These are phyloP conservation scores for Anastrepha obliqua DNA, from an alignment of 1,140 invertebrate species.

Conservation along the genomic window DNA sequence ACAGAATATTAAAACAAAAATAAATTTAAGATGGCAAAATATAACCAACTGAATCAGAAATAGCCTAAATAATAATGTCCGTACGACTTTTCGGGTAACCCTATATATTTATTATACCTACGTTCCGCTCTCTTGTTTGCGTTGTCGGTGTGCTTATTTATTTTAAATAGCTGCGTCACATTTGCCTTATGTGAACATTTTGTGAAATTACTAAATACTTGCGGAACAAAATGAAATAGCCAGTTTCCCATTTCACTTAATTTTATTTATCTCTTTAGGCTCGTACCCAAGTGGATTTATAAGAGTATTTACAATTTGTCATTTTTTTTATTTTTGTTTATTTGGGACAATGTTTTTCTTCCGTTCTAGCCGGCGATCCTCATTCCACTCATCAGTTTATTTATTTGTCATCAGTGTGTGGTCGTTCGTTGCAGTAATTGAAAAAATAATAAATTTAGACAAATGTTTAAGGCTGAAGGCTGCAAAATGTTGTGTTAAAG, in stretches of 20 bases:
- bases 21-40: too few species aligned
- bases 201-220: not conserved
- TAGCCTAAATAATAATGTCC: not conserved
- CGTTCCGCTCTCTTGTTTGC: not conserved
- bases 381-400: not conserved
- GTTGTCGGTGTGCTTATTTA: not conserved
- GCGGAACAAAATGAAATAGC: not conserved
- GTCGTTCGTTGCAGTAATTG: not conserved
- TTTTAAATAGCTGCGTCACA: not conserved
- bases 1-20: too few species aligned
- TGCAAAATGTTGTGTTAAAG: not conserved
- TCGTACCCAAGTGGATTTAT: not conserved
- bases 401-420: slow-evolving; percentile 17
- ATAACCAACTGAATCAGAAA: too few species aligned
- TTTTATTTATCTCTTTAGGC: not conserved
- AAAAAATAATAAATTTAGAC: slow-evolving; percentile 28
- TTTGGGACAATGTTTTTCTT: slow-evolving; percentile 37
- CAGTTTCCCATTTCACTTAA: not conserved
- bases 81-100: not conserved
- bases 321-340: slow-evolving; percentile 13
- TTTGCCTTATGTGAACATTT: not conserved
- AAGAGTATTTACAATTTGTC: not conserved
- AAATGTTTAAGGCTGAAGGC: not conserved
- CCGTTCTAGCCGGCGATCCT: not conserved
- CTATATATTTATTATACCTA: not conserved